Evolutionary conservation across 2,113 vertebrate species (phyloP).

Genomic region (Paedocypris sp.): DNA sequence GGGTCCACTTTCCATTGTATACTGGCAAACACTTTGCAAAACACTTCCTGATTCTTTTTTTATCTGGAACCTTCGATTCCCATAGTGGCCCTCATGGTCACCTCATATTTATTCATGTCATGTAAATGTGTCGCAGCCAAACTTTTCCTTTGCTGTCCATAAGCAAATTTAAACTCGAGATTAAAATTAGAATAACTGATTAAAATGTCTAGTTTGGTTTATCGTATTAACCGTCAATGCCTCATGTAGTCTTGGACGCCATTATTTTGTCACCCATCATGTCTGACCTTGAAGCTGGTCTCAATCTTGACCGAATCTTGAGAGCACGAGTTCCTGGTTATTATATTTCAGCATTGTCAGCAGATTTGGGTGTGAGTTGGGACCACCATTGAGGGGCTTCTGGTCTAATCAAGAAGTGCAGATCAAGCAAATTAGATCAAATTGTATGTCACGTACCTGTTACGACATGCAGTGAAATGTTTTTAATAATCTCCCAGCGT

Average conservation of each 20-base stretch:
- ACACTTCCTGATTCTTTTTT: neutral
- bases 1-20: conserved; percentile 38
- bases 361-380: no score
- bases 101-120: conserved; percentile 49
- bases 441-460: no score
- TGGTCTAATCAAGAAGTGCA: no score
- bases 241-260: no score
- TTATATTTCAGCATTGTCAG: conserved; percentile 15
- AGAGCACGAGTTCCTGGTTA: conserved; percentile 5
- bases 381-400: no score
- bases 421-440: no score
- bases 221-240: no score
- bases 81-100: conserved; percentile 36
- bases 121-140: conserved; percentile 25
- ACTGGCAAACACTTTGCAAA: neutral
- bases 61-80: conserved; percentile 30
- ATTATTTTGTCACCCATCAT: neutral
- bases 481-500: no score
- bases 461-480: no score
- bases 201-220: no score
- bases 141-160: neutral
- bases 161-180: neutral
- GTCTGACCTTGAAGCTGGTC: conserved; percentile 6
- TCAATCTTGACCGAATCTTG: neutral
- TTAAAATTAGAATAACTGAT: no score